Base-by-base conservation (phyloP, 2,888 invertebrate species). In the Drosophila nigricruria region DNA sequence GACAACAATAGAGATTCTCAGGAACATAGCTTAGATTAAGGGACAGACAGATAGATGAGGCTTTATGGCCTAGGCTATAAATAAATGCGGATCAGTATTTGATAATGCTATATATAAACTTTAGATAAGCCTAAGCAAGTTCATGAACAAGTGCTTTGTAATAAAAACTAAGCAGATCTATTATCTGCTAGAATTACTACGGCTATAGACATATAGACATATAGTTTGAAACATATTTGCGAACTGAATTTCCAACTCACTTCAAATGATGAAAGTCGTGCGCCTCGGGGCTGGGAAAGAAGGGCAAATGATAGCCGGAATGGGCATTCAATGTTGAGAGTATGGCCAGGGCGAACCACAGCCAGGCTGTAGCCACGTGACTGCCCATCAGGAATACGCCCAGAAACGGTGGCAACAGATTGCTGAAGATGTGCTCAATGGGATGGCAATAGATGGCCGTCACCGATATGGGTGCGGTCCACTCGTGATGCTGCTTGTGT, bases 181-280 rank as follows among this genome's bases (percentile, higher is more conserved):
- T n/a, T n/a, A n/a, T n/a, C n/a, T n/a, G 6, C 27, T 27, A 18
- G 49, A 18, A 30, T 12, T 27, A 47, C 12, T 18, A 30, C 12
- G 10, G 49, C 8, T 12, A 10, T 53, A 6, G 36, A 18, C 23
- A 25, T 2, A n/a, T 38, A 8, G 10, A 3, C n/a, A n/a, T n/a
- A n/a, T n/a, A n/a, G n/a, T n/a, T n/a, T n/a, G n/a, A n/a, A n/a
- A n/a, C n/a, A n/a, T n/a, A n/a, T n/a, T 52, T n/a, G 20, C 12
- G 20, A 50, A 12, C 5, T 20, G 9, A 1, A 27, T 30, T 30
- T 3, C 14, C 1, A 5, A 77, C 94, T 94, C 92, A 96, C 96
- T 97, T 97, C 76, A 96, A 94, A 92, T 97, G 97, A 92, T 97
- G 97, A 92, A 96, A 97, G 92, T 97, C 97, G 90, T 97, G 97